Conservation (phyloP, 2,113 vertebrate species). For the Oncorhynchus masou region DNA sequence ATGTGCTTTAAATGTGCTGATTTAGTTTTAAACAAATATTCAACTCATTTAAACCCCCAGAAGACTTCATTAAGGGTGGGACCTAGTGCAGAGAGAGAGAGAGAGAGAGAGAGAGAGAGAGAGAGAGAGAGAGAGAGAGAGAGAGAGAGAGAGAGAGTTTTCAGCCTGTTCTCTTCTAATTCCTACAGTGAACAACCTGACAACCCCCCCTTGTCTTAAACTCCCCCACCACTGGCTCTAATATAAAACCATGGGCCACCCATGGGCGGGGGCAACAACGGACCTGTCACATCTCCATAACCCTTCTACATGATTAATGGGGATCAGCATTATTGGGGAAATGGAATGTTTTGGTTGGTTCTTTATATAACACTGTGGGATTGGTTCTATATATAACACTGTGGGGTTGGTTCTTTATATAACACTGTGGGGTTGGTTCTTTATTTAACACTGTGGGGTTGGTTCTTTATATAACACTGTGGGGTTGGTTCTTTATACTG, state of each 20-base stretch:
- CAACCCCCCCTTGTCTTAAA: slow-evolving; percentile 52
- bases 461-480: no score
- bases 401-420: no score
- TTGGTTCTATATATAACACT: no score
- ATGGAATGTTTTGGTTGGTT: no score
- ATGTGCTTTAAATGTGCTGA: slow-evolving; percentile 63
- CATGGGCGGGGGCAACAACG: slow-evolving; percentile 52
- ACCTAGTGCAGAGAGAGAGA: slow-evolving; percentile 74
- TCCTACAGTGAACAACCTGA: neutral
- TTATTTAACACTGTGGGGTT: no score
- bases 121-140: slow-evolving; percentile 16
- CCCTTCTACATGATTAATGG: slow-evolving; percentile 74
- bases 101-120: slow-evolving; percentile 28
- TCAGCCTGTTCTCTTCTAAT: slow-evolving; percentile 20
- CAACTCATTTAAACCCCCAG: slow-evolving; percentile 90
- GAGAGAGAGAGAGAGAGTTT: slow-evolving; percentile 26
- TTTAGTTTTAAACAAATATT: slow-evolving; percentile 93
- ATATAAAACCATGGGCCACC: slow-evolving; percentile 67
- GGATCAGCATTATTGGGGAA: slow-evolving; percentile 77
- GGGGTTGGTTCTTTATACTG: no score
- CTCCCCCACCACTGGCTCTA: slow-evolving; percentile 59
- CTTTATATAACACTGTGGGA: no score
- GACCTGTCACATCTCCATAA: slow-evolving; percentile 73
- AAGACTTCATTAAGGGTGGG: slow-evolving; percentile 97
- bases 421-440: no score